Base-by-base conservation (phyloP, 1,140 invertebrate species). In the Hypothenemus hampei region DNA sequence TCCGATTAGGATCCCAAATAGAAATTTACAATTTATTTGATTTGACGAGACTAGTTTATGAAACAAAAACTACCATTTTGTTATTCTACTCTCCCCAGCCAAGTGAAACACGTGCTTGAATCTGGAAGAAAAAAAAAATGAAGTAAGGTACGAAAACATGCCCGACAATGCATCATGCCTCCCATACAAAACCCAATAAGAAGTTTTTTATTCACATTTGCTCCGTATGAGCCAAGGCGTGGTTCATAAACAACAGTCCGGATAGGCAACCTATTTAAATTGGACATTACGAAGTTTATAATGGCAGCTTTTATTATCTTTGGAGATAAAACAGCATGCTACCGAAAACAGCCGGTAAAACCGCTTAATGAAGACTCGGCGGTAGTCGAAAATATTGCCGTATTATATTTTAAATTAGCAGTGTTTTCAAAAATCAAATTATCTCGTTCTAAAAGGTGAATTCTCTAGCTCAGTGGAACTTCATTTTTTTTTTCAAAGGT, bases 281-380 rank as follows among this genome's bases (percentile, higher is more conserved):
- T 50, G 48, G 35, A 41, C 37, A 16, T 39, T 50, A 50, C 24
- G 35, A 50, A 41, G 48, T 31, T 39, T 52, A 29, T 43, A 52
- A 31, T 44, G 50, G 50, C 50, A 11, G 41, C 33, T 52, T 52
- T 43, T 52, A 52, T 52, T 52, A 52, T 23, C 16, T 18, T 45
- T 22, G 36, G 33, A 44, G 50, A 52, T 52, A 52, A 52, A 52
- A 52, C 50, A 52, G 50, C 50, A 45, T 33, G 50, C 50, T 52
- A 52, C 50, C 40, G 50, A 52, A 52, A 43, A 52, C 40, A 52
- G 33, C 31, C 45, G 15, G 45, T 22, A 13, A 31, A 47, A 21
- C 15, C 15, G 20, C 35, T 26, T 50, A 39, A 50, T 50, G 33
- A 50, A 50, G n/a, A 26, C 47, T 24, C 35, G 15, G 35, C 33